These are phyloP conservation scores for Tolypeutes matacus DNA, from an alignment of 2,797 vertebrate genomes.

Conservation along the genomic window DNA sequence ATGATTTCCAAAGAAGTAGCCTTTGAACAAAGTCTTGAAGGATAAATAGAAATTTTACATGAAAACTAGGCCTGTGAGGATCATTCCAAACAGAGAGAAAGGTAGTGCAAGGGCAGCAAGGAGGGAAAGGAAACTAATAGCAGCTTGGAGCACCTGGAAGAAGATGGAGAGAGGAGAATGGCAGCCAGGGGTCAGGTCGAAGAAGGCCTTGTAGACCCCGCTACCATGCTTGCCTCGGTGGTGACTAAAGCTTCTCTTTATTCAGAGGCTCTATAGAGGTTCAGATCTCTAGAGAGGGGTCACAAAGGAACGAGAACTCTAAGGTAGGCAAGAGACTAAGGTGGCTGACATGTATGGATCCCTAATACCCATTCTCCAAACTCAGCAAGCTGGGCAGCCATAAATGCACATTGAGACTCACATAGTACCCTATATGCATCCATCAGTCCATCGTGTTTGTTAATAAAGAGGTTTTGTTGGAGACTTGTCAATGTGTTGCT, in stretches of 20 bases:
- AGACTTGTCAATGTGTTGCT: not conserved
- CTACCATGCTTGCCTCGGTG: not conserved
- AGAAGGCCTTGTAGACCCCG: not conserved
- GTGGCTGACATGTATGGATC: not conserved
- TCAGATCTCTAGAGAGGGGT: not conserved
- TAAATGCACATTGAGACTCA: fast-evolving
- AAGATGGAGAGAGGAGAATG: not conserved
- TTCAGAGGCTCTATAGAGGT: not conserved
- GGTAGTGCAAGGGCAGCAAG: not conserved
- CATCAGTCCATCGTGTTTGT: too few relatives aligned
- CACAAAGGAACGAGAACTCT: not conserved
- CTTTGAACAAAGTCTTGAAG: not conserved
- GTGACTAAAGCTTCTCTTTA: not conserved
- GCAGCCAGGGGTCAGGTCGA: not conserved
- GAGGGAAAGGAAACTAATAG: not conserved
- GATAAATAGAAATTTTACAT: not conserved
- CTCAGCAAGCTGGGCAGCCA: not conserved
- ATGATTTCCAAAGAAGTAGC: not conserved
- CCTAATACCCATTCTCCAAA: not conserved
- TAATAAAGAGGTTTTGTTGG: not conserved
- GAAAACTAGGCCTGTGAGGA: not conserved
- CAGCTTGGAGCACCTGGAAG: not conserved
- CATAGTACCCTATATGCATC: fast-evolving
- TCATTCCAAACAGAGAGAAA: not conserved
- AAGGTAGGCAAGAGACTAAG: not conserved